Evolutionary conservation across 2,888 invertebrate genomes (phyloP), one percentile per base, ranked within the genome.

Genomic region (Drosophila quinaria): DNA sequence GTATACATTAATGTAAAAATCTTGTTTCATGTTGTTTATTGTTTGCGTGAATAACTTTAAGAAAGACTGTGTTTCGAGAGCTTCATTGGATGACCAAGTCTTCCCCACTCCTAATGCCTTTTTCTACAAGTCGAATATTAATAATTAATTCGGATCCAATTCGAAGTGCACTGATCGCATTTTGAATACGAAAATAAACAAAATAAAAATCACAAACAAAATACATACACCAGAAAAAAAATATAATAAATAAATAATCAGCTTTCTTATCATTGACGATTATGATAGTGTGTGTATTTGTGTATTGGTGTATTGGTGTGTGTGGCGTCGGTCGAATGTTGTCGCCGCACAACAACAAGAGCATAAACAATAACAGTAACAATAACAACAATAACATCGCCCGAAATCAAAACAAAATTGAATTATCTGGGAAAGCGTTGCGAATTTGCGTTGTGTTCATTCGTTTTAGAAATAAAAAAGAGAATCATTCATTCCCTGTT

Each of bases 341-440:
- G 71, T 47, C 65, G 13, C 72, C 65, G 79, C 62, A 61, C 42
- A 56, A 42, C 35, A 76, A 54, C 59, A 69, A 54, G 22, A 55
- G 31, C 22, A 56, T 46, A 19, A 51, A 56, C 37, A 58, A 58
- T 17, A 58, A 47, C 15, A 44, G 42, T 31, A 41, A 31, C 17
- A 54, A 54, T 31, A 41, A 31, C 17, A 54, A 54, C 44, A 56
- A 56, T n/a, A 56, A 51, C 60, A 71, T 62, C 46, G 63, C 42
- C 62, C 59, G 71, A 80, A 83, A 84, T 78, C 87, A 86, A 83
- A 88, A 86, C 83, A 86, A 86, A 75, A 74, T 78, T 72, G 68
- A 80, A 83, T 83, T 83, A 88, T 88, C 87, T 78, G 76, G 65
- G 76, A 87, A 87, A 70, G 84, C 76, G 68, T 68, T 83, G 85